These are phyloP conservation scores for Zaprionus capensis DNA, from an alignment of 1,140 invertebrate species.

Conservation along the genomic window DNA sequence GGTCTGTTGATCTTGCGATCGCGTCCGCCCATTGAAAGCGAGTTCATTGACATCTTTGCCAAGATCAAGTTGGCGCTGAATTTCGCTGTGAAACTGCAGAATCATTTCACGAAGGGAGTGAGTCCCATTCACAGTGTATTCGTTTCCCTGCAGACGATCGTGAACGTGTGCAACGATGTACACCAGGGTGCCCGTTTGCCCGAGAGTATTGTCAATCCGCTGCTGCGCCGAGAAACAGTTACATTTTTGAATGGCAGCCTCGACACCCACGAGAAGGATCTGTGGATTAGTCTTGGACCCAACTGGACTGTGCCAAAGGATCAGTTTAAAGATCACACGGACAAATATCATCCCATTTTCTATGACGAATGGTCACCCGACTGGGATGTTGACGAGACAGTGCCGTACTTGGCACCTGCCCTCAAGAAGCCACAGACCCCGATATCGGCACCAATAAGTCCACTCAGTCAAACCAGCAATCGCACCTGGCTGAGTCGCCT, in stretches of 20 bases:
- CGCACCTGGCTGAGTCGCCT: conserved; percentile 71
- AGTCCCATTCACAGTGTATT: conserved; percentile 75
- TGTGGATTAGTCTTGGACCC: conserved; percentile 71
- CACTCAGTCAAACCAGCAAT: conserved; percentile 58
- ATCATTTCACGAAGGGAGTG: conserved; percentile 63
- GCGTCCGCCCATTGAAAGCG: conserved; percentile 73
- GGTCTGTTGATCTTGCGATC: conserved; percentile 71
- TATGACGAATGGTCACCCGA: conserved; percentile 83
- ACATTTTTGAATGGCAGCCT: conserved; percentile 54
- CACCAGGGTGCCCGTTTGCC: conserved; percentile 60
- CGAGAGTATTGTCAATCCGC: conserved; percentile 70
- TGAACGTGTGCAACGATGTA: conserved; percentile 75
- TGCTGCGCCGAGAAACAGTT: conserved; percentile 71
- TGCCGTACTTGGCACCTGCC: conserved; percentile 64
- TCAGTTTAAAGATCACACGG: conserved; percentile 76
- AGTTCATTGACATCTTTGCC: conserved; percentile 76
- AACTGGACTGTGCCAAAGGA: conserved; percentile 78
- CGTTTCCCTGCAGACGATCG: conserved; percentile 70
- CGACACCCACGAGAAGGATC: conserved; percentile 58
- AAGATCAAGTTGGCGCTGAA: conserved; percentile 74
- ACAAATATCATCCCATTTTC: conserved; percentile 77
- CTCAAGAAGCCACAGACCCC: conserved; percentile 53
- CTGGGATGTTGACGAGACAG: conserved; percentile 78
- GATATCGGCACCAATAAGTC: not conserved
- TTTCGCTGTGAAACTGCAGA: conserved; percentile 68